phyloP scores from a whole-genome alignment of 2,888 invertebrate genomes.

The Cotesia congregata region DNA sequence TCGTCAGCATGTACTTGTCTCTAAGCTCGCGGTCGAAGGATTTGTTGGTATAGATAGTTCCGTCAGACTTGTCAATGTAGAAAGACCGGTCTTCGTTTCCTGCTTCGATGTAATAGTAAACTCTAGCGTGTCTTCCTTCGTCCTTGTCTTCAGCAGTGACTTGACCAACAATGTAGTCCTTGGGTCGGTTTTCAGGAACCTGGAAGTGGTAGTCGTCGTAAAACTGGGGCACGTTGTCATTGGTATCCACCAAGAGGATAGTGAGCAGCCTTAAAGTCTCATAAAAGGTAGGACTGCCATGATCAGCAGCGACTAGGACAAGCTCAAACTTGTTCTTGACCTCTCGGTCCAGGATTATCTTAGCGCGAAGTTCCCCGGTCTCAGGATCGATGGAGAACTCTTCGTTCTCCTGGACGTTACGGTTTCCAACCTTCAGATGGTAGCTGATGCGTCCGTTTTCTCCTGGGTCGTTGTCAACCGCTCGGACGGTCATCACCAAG shows the following conservation, averaged over 20 bases:
- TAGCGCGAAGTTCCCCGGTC: slow-evolving; percentile 86
- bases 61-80: slow-evolving; percentile 83
- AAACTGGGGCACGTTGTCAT: slow-evolving; percentile 87
- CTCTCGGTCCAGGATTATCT: slow-evolving; percentile 85
- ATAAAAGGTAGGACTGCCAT: slow-evolving; percentile 85
- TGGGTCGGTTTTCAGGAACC: slow-evolving; percentile 78
- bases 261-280: slow-evolving; percentile 83
- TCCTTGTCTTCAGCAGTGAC: slow-evolving; percentile 83
- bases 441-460: slow-evolving; percentile 89
- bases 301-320: slow-evolving; percentile 85
- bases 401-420: slow-evolving; percentile 83
- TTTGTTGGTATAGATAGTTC: slow-evolving; percentile 83
- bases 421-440: slow-evolving; percentile 83
- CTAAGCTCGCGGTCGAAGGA: slow-evolving; percentile 87
- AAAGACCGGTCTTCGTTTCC: slow-evolving; percentile 86
- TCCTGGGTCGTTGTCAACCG: slow-evolving; percentile 85
- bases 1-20: slow-evolving; percentile 81
- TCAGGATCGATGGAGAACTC: slow-evolving; percentile 85
- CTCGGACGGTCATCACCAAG: slow-evolving; percentile 85
- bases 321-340: slow-evolving; percentile 79
- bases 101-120: slow-evolving; percentile 85
- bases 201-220: slow-evolving; percentile 79
- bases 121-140: slow-evolving; percentile 84
- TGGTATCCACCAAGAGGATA: slow-evolving; percentile 82
- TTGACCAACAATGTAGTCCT: slow-evolving; percentile 73